Base-by-base conservation (phyloP, 2,797 vertebrate genomes). In the Bovichtus variegatus region DNA sequence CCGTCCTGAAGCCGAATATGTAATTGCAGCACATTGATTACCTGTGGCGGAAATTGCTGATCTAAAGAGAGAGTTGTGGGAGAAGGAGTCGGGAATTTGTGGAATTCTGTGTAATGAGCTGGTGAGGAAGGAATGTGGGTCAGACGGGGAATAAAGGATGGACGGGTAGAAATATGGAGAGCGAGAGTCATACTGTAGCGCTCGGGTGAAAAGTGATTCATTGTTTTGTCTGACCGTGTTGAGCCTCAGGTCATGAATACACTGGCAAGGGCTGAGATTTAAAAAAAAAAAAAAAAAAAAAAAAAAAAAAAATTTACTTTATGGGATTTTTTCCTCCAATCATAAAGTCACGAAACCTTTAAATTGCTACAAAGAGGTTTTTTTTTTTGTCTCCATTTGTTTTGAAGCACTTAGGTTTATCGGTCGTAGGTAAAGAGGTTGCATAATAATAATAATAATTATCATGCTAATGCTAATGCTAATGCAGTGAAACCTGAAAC, bases 51-150 rank as follows among this genome's bases (percentile, higher is more conserved):
- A 81, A 82, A 59, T 41, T 59, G 27, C 0, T 0, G n/a, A 41
- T 36, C 11, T 58, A 27, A 47, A 66, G 6, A 59, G 6, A 59
- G 43, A 4, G 43, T 50, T 64, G 61, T 44, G 38, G 46, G 27
- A 74, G 27, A 74, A 13, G 13, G 44, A 57, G 31, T 34, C 0
- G 34, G 77, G 86, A 92, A 92, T 91, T 59, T 91, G 75, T 76
- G 90, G 88, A 90, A 90, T 93, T 87, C 79, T 74, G 19, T 41
- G 21, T 87, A 88, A 88, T 86, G 80, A 84, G 66, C 16, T 43
- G 68, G 76, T 34, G 81, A 84, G 59, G 73, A 83, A 78, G 80
- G 68, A 90, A 87, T 86, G 77, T 64, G 64, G n/a, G 36, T 41
- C 60, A 25, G 41, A 49, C 9, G 1, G 34, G 47, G 40, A 79